Percentiles rank a stretch among this genome's conserved stretches.
Evolutionary conservation across 1,140 invertebrate genomes (phyloP).

Genomic region (Grapholita molesta): DNA sequence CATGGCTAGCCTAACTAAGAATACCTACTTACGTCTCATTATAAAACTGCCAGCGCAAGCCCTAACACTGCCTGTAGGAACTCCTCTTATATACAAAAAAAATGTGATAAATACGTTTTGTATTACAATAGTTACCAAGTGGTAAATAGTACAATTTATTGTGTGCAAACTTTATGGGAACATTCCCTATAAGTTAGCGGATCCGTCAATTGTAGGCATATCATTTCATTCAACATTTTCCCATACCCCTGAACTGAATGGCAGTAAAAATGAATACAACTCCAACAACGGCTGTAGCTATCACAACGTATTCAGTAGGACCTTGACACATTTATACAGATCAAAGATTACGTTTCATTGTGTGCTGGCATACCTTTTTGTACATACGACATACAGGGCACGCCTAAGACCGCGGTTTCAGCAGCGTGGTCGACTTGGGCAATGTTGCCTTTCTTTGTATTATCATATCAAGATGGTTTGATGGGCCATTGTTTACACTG

Average conservation of each 20-base stretch:
- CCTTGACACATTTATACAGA: conserved; percentile 56
- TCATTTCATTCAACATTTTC: conserved; percentile 34
- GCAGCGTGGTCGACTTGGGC: background rate
- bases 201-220: too few relatives aligned
- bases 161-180: too few relatives aligned
- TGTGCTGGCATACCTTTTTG: conserved; percentile 24
- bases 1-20: too few relatives aligned
- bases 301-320: conserved; percentile 36
- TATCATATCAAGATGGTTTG: background rate
- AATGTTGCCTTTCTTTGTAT: background rate
- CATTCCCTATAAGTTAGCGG: too few relatives aligned
- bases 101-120: too few relatives aligned
- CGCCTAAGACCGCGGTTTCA: background rate
- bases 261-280: background rate
- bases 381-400: conserved; percentile 19
- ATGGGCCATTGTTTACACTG: background rate
- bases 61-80: too few relatives aligned
- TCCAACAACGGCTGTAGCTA: background rate
- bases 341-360: conserved; percentile 30
- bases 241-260: conserved; percentile 37
- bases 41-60: too few relatives aligned
- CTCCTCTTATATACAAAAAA: too few relatives aligned
- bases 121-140: too few relatives aligned
- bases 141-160: too few relatives aligned
- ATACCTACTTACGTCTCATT: too few relatives aligned